Conservation (phyloP, 1,140 invertebrate species). For the Drosophila murphyi region DNA sequence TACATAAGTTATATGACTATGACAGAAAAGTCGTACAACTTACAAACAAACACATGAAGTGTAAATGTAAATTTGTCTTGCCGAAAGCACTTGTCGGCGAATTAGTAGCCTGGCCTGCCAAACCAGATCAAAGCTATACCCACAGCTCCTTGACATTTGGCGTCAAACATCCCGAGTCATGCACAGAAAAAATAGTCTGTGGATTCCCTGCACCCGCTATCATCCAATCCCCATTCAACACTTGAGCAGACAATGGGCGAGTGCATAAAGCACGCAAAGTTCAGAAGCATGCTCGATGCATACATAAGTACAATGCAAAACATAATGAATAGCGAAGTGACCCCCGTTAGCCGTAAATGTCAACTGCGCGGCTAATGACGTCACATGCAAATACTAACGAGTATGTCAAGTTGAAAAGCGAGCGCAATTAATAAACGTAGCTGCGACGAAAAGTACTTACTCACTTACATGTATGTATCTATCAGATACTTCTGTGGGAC, state of each 20-base stretch:
- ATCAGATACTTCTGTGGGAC: conserved; percentile 49
- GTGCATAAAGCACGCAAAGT: conserved; percentile 53
- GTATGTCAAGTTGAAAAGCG: conserved; percentile 61
- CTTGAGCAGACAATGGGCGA: conserved; percentile 41
- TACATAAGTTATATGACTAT: no score
- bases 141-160: conserved; percentile 53
- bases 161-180: conserved; percentile 22
- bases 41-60: neutral
- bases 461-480: conserved; percentile 38
- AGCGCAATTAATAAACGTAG: conserved; percentile 53
- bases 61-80: conserved; percentile 7
- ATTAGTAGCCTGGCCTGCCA: conserved; percentile 24
- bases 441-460: conserved; percentile 1
- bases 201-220: conserved; percentile 2
- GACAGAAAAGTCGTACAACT: no score
- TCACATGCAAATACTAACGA: conserved; percentile 68
- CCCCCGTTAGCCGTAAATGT: conserved; percentile 74
- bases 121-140: conserved; percentile 45
- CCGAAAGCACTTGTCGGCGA: conserved; percentile 24
- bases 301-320: conserved; percentile 17
- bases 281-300: conserved; percentile 24
- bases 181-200: conserved; percentile 4
- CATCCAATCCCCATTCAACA: neutral
- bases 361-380: conserved; percentile 63
- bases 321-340: conserved; percentile 71